phyloP scores from a whole-genome alignment of 37 sponge, comb jelly and placozoan genomes.

The Tethya wilhelma region DNA sequence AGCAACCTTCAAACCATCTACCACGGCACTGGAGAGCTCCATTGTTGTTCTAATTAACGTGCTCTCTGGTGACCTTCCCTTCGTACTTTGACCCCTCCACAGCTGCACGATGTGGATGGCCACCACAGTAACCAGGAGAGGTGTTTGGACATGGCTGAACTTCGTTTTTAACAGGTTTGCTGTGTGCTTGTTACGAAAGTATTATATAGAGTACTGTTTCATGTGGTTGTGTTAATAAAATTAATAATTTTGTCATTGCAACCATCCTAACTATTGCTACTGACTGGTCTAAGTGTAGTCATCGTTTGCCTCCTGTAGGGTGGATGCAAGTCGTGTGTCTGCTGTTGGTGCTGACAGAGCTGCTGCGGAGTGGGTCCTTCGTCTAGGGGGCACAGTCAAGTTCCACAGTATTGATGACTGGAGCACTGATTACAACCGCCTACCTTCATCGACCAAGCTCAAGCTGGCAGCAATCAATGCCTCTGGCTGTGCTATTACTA shows the following conservation, averaged over 20 bases:
- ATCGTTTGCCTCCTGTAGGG: constrained; percentile 26
- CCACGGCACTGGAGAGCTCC: constrained; percentile 54
- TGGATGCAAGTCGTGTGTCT: constrained; percentile 58
- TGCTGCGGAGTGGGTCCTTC: constrained; percentile 80
- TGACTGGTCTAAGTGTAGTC: neutral
- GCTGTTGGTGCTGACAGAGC: constrained; percentile 75
- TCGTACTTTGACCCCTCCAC: constrained; percentile 8
- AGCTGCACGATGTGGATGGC: neutral
- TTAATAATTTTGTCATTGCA: neutral
- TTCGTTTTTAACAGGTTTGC: constrained; percentile 64
- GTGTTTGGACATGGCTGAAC: constrained; percentile 49
- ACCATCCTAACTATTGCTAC: neutral
- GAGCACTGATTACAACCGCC: constrained; percentile 66
- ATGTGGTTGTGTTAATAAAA: too few relatives aligned
- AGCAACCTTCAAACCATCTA: constrained; percentile 60
- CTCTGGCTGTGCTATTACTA: constrained; percentile 39
- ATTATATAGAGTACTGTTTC: too few relatives aligned
- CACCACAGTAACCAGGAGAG: neutral
- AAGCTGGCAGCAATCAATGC: constrained; percentile 60
- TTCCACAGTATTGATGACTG: constrained; percentile 44
- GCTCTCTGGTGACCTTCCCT: neutral
- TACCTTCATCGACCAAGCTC: constrained; percentile 25
- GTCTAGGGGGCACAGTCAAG: constrained; percentile 75
- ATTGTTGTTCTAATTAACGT: constrained; percentile 12
- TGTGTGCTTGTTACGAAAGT: neutral